Evolutionary conservation across 2,888 invertebrate genomes (phyloP).

Genomic region (Phengaris alcon): DNA sequence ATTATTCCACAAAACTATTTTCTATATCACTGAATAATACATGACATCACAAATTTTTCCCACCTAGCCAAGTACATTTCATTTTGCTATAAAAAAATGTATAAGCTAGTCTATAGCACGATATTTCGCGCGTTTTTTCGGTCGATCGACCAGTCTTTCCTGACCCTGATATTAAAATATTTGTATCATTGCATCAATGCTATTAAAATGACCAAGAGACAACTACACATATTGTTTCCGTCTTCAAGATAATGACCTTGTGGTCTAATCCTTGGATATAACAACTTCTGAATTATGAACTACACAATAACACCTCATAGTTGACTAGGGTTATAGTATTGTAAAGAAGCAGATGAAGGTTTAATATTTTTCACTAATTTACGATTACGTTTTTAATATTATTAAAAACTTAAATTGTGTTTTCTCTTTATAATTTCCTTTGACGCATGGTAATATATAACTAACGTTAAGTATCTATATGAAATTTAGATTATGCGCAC

Average conservation of each 20-base stretch:
- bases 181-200: neutral
- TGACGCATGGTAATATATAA: neutral
- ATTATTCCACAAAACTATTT: neutral
- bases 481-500: slow-evolving; percentile 15
- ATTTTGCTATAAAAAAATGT: neutral
- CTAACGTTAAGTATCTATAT: neutral
- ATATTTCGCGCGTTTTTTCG: neutral
- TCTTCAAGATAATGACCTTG: neutral
- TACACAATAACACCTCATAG: neutral
- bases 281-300: neutral
- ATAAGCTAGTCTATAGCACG: neutral
- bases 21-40: neutral
- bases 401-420: neutral
- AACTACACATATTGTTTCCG: neutral
- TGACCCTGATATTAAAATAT: slow-evolving; percentile 12
- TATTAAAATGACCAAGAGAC: neutral
- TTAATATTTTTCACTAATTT: too few relatives aligned
- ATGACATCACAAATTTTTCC: neutral
- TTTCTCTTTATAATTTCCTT: neutral
- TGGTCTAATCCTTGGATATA: neutral
- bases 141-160: neutral
- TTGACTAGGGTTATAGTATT: neutral
- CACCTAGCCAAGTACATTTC: neutral
- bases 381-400: too few relatives aligned
- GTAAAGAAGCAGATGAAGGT: neutral